Conservation (phyloP, 2,888 invertebrate genomes). For the Campoplex nolae region DNA sequence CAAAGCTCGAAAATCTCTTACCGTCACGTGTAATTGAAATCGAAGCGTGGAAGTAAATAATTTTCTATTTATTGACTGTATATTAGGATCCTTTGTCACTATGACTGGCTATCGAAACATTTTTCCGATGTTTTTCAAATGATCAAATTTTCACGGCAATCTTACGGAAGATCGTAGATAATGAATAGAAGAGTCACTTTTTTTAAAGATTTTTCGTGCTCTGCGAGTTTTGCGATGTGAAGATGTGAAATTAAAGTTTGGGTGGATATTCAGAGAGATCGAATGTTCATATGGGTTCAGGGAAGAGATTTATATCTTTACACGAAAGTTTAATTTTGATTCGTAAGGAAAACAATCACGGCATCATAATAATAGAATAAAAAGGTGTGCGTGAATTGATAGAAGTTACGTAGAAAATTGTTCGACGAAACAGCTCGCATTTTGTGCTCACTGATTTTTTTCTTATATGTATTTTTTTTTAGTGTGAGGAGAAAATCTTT, state of each 20-base stretch:
- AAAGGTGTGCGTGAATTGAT: not conserved
- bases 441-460: conserved; percentile 36
- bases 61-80: not conserved
- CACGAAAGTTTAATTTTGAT: not conserved
- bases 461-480: conserved; percentile 31
- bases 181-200: not conserved
- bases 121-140: not conserved
- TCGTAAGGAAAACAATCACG: not conserved
- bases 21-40: conserved; percentile 52
- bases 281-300: too few species aligned
- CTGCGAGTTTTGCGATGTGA: not conserved
- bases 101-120: not conserved
- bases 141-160: not conserved
- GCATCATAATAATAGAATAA: conserved; percentile 43
- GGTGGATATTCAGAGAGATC: too few species aligned
- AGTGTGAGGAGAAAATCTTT: conserved; percentile 48
- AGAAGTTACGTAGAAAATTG: conserved; percentile 25
- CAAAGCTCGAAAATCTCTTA: conserved; percentile 37
- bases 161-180: not conserved
- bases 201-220: not conserved
- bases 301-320: too few species aligned
- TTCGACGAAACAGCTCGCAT: conserved; percentile 38
- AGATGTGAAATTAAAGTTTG: too few species aligned
- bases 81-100: not conserved
- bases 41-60: conserved; percentile 3